phyloP scores from a whole-genome alignment of 2,888 invertebrate species.

The Temnothorax unifasciatus region DNA sequence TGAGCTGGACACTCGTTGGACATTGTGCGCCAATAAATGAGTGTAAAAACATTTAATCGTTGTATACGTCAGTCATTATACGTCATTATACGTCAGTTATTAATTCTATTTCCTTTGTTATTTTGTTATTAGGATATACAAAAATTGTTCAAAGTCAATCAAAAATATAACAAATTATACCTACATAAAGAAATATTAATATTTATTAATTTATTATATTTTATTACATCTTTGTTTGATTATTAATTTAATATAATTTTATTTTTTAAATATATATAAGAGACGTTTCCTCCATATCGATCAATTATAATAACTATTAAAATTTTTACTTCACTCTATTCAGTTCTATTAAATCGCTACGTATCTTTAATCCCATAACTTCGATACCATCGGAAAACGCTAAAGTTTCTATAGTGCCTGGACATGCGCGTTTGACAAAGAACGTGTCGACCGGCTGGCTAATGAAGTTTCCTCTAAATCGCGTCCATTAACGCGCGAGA shows the following conservation, averaged over 20 bases:
- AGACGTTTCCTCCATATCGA: not conserved
- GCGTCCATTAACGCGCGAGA: constrained; percentile 44
- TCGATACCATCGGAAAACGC: constrained; percentile 13
- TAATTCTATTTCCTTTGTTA: not conserved
- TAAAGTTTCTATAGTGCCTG: not conserved
- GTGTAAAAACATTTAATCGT: not conserved
- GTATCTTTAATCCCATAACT: constrained; percentile 4
- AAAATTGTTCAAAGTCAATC: not conserved
- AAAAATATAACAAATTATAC: not conserved
- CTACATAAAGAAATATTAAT: not conserved
- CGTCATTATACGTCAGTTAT: not conserved
- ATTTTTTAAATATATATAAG: not conserved
- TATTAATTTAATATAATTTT: not conserved
- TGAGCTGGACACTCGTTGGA: not conserved
- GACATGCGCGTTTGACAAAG: constrained; percentile 13
- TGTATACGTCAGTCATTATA: too few species aligned
- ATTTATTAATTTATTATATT: not conserved
- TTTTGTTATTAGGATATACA: not conserved
- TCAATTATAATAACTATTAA: not conserved
- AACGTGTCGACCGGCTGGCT: constrained; percentile 6
- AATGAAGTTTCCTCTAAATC: constrained; percentile 43
- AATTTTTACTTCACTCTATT: not conserved
- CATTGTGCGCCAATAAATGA: not conserved
- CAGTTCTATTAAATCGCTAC: not conserved
- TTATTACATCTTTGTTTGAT: not conserved